Percentiles rank a stretch among this genome's conserved stretches.
phyloP scores from a whole-genome alignment of 2,113 vertebrate genomes.

The Pachyramphus minor region DNA sequence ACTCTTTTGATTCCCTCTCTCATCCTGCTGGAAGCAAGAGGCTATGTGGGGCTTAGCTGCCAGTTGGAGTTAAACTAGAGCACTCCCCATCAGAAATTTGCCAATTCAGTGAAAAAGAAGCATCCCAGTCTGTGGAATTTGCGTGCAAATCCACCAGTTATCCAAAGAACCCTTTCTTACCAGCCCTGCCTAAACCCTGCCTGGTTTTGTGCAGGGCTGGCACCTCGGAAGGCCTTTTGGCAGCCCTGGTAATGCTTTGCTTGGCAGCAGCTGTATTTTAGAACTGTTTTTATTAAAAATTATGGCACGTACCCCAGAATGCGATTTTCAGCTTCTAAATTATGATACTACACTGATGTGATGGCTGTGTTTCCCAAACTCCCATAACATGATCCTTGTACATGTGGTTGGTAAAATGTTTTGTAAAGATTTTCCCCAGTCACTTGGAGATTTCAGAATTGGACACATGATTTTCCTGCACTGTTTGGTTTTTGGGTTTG shows the following conservation, averaged over 20 bases:
- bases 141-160: neutral
- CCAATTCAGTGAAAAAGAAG: neutral
- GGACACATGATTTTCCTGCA: neutral
- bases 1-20: neutral
- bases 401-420: neutral
- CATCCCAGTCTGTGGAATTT: neutral
- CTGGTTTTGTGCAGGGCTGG: neutral
- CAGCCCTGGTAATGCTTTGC: slow-evolving; percentile 3
- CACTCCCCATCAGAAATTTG: neutral
- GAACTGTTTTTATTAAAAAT: slow-evolving; percentile 22
- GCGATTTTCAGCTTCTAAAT: slow-evolving; percentile 10
- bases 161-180: neutral
- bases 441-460: neutral
- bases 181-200: neutral
- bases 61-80: neutral
- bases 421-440: neutral
- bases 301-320: neutral
- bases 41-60: neutral
- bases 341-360: neutral
- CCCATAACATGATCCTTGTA: neutral
- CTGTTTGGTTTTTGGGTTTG: too few species aligned
- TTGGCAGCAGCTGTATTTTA: slow-evolving; percentile 37
- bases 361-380: neutral
- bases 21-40: neutral
- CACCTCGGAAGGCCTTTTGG: neutral